Percentiles rank a stretch among this genome's conserved stretches.
These are phyloP conservation scores for Alectoris magna DNA, from an alignment of 2,797 vertebrate genomes.

Conservation along the genomic window DNA sequence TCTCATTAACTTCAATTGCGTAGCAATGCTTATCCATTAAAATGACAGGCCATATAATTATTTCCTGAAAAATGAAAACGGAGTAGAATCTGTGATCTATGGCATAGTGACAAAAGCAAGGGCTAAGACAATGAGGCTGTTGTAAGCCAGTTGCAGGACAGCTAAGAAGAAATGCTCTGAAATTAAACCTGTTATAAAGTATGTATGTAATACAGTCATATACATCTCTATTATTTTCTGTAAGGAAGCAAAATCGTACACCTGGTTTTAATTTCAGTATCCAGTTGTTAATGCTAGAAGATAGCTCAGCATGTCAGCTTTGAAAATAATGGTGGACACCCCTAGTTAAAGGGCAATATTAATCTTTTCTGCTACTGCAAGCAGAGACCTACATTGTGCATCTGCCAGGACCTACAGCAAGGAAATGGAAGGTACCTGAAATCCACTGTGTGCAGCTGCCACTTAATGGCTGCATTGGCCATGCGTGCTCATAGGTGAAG, in stretches of 20 bases:
- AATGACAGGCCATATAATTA: neutral
- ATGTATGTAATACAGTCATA: neutral
- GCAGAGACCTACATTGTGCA: rapidly evolving
- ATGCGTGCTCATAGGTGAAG: neutral
- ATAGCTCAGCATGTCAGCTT: neutral
- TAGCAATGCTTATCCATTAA: neutral
- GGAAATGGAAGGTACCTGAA: neutral
- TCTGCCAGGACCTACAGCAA: neutral
- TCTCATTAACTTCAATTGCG: neutral
- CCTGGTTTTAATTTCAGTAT: neutral
- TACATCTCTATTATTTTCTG: neutral
- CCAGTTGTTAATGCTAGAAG: neutral
- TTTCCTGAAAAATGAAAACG: neutral
- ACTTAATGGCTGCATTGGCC: neutral
- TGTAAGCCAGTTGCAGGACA: neutral
- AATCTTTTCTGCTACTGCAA: neutral
- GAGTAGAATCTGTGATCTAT: neutral
- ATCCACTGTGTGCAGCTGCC: neutral
- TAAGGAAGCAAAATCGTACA: neutral
- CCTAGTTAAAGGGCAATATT: neutral
- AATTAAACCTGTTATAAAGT: neutral
- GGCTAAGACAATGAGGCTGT: neutral
- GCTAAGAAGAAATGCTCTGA: neutral
- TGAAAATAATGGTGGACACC: neutral
- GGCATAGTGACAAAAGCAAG: neutral